These are phyloP conservation scores for Oophaga pumilio DNA, from an alignment of 2,113 vertebrate species.

Conservation along the genomic window DNA sequence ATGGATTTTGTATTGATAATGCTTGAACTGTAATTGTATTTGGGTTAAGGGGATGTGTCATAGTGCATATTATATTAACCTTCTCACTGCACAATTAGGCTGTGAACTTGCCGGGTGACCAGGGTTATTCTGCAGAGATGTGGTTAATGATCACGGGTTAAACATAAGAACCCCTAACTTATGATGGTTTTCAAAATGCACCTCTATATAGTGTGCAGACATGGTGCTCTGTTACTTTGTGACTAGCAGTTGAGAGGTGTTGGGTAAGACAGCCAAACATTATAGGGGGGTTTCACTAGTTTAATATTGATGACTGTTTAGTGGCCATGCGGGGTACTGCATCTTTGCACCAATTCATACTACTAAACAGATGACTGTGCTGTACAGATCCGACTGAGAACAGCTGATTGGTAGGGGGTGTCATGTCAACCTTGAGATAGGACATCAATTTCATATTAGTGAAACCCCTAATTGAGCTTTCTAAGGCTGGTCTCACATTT, in stretches of 20 bases:
- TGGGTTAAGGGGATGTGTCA: conserved; percentile 5
- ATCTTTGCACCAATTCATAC: no score
- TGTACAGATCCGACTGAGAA: no score
- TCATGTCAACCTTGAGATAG: no score
- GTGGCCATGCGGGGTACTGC: no score
- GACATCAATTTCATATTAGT: no score
- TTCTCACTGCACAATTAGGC: not conserved
- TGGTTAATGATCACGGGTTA: conserved; percentile 21
- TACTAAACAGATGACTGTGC: no score
- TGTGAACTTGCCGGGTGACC: conserved; percentile 24
- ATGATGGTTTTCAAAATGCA: conserved; percentile 7
- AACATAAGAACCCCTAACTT: not conserved
- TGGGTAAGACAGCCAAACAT: not conserved
- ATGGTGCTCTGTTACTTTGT: not conserved
- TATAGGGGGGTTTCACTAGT: no score
- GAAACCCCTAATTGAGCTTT: not conserved
- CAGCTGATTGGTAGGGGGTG: no score
- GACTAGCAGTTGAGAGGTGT: not conserved
- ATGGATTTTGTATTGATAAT: conserved; percentile 61
- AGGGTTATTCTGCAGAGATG: conserved; percentile 14
- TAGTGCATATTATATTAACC: conserved; percentile 21
- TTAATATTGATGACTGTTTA: no score
- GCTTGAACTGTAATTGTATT: conserved; percentile 57
- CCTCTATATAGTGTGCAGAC: conserved; percentile 29
- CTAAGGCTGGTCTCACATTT: no score